Evolutionary conservation across 2,888 invertebrate species (phyloP).

Genomic region (Yponomeuta sedellus): DNA sequence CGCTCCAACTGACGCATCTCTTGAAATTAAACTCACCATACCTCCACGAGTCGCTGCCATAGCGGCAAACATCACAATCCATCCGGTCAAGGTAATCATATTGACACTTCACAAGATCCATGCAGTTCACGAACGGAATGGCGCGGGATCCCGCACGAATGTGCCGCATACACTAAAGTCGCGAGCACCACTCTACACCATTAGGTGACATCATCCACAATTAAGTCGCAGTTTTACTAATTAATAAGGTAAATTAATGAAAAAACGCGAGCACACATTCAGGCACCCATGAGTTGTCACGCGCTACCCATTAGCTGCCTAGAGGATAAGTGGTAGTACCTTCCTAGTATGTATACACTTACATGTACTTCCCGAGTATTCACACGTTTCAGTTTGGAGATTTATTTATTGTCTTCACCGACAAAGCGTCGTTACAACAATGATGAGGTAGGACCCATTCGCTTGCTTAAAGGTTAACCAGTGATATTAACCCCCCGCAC

Average conservation of each 20-base stretch:
- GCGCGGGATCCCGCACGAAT: neutral
- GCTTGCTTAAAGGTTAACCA: conserved; percentile 18
- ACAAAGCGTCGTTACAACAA: conserved; percentile 9
- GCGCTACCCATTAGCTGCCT: conserved; percentile 44
- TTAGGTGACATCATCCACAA: conserved; percentile 4
- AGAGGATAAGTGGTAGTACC: conserved; percentile 25
- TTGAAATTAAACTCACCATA: conserved; percentile 12
- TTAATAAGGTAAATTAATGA: conserved; percentile 53
- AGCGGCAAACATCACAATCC: conserved; percentile 24
- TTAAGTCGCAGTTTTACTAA: conserved; percentile 21
- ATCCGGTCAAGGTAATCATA: conserved; percentile 30
- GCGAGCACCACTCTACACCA: neutral
- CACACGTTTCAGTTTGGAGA: neutral
- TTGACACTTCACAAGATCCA: conserved; percentile 15
- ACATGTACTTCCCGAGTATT: neutral
- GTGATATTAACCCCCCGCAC: conserved; percentile 21
- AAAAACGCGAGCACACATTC: conserved; percentile 37
- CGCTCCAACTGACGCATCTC: neutral
- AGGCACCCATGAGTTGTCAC: conserved; percentile 40
- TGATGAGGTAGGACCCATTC: conserved; percentile 2
- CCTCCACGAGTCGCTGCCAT: conserved; percentile 19
- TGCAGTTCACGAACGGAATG: neutral
- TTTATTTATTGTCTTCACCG: neutral
- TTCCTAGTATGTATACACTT: conserved; percentile 10
- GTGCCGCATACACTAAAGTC: neutral